phyloP scores from a whole-genome alignment of 1,140 invertebrate genomes.

The Tribolium castaneum region DNA sequence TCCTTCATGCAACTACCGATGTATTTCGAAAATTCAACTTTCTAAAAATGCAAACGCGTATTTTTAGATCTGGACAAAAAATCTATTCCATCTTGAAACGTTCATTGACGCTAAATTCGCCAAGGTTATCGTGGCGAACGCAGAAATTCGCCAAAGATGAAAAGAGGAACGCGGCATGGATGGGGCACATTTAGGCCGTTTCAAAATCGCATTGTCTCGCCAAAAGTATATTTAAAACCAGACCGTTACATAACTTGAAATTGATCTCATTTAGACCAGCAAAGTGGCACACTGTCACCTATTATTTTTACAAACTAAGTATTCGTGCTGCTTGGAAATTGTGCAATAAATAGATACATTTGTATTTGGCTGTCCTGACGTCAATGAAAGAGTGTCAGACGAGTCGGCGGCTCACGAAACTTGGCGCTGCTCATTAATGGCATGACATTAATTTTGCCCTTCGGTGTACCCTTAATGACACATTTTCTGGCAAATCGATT shows the following conservation, averaged over 20 bases:
- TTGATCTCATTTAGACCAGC: background rate
- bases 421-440: background rate
- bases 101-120: constrained; percentile 3
- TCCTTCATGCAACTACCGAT: no score
- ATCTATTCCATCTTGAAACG: background rate
- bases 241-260: constrained; percentile 14
- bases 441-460: background rate
- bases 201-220: constrained; percentile 19
- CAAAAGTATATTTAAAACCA: constrained; percentile 18
- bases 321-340: no score
- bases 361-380: background rate
- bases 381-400: background rate
- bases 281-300: constrained; percentile 4
- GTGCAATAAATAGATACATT: constrained; percentile 1
- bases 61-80: constrained; percentile 8
- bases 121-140: background rate
- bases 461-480: constrained; percentile 2
- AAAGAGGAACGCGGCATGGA: background rate
- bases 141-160: background rate
- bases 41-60: constrained; percentile 1
- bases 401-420: background rate
- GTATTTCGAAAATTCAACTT: background rate
- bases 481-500: constrained; percentile 1
- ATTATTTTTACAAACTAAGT: background rate
- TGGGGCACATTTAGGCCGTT: background rate